A percentile compares a stretch with the other conserved stretches of the same genome.
Evolutionary conservation across 2,797 vertebrate genomes (phyloP).

Genomic region (Cryptoblepharus egeriae): DNA sequence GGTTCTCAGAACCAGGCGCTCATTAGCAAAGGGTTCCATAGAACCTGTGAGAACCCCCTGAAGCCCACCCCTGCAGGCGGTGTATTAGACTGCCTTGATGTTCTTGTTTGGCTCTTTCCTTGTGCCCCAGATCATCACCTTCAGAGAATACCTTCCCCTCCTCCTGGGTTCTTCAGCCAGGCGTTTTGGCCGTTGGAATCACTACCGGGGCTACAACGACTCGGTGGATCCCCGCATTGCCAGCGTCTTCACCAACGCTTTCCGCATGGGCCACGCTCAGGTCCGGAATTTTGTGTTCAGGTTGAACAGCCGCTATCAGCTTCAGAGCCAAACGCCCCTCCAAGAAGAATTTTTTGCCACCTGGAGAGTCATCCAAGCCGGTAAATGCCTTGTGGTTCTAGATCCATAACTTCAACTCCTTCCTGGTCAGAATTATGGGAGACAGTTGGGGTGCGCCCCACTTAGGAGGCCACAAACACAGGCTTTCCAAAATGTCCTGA

Average conservation of each 20-base stretch:
- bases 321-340: slow-evolving; percentile 74
- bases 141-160: slow-evolving; percentile 86
- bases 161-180: slow-evolving; percentile 75
- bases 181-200: not conserved
- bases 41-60: too few relatives aligned
- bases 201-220: slow-evolving; percentile 78
- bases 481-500: too few relatives aligned
- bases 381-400: slow-evolving; percentile 61
- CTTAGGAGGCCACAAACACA: too few relatives aligned
- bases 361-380: slow-evolving; percentile 84
- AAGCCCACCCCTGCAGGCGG: too few relatives aligned
- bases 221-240: slow-evolving; percentile 83
- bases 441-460: too few relatives aligned
- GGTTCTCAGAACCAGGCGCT: too few relatives aligned
- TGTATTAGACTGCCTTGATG: too few relatives aligned
- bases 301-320: slow-evolving; percentile 75
- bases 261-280: slow-evolving; percentile 86
- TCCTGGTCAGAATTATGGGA: not conserved
- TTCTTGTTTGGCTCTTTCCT: not conserved
- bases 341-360: slow-evolving; percentile 82
- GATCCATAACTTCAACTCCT: not conserved
- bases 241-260: slow-evolving; percentile 89
- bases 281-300: slow-evolving; percentile 81
- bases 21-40: too few relatives aligned
- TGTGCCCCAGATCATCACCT: slow-evolving; percentile 83